Conservation (phyloP, 2,888 invertebrate genomes). For the Thymelicus sylvestris region DNA sequence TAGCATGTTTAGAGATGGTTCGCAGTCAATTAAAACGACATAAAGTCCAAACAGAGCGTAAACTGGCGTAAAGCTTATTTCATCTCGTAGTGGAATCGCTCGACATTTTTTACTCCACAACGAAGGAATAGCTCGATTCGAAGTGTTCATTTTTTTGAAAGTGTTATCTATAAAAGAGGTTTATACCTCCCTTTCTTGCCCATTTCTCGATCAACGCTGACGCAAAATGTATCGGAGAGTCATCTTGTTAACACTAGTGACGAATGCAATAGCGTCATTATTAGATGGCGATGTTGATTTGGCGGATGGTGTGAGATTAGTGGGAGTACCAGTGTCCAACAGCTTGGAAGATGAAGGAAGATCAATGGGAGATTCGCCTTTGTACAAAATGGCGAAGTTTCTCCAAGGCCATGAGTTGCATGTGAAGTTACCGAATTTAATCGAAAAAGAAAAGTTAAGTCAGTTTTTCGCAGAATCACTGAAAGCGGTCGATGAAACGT, state of each 20-base stretch:
- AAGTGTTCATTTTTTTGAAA: slow-evolving; percentile 78
- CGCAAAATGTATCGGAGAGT: slow-evolving; percentile 70
- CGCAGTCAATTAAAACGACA: slow-evolving; percentile 34
- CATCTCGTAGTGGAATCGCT: slow-evolving; percentile 51
- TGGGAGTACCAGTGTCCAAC: slow-evolving; percentile 80
- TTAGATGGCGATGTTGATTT: slow-evolving; percentile 83
- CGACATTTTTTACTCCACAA: slow-evolving; percentile 57
- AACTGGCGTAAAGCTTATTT: slow-evolving; percentile 49
- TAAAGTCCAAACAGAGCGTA: slow-evolving; percentile 49
- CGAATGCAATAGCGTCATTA: slow-evolving; percentile 56
- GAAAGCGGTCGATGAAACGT: slow-evolving; percentile 75
- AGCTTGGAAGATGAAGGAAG: slow-evolving; percentile 76
- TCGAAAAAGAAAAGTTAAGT: slow-evolving; percentile 87
- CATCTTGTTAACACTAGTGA: slow-evolving; percentile 52
- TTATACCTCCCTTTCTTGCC: slow-evolving; percentile 66
- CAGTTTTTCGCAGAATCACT: slow-evolving; percentile 82
- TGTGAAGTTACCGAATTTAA: slow-evolving; percentile 88
- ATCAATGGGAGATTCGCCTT: slow-evolving; percentile 75
- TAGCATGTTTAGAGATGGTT: slow-evolving; percentile 17
- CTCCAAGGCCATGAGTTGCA: slow-evolving; percentile 89
- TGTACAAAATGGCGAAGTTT: slow-evolving; percentile 87
- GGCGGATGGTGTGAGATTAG: slow-evolving; percentile 87
- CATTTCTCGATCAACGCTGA: slow-evolving; percentile 66
- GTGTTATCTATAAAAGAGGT: slow-evolving; percentile 73
- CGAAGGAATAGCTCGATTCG: slow-evolving; percentile 60